Evolutionary conservation across 2,797 vertebrate genomes (phyloP).

Genomic region (Gallinago solitaria): DNA sequence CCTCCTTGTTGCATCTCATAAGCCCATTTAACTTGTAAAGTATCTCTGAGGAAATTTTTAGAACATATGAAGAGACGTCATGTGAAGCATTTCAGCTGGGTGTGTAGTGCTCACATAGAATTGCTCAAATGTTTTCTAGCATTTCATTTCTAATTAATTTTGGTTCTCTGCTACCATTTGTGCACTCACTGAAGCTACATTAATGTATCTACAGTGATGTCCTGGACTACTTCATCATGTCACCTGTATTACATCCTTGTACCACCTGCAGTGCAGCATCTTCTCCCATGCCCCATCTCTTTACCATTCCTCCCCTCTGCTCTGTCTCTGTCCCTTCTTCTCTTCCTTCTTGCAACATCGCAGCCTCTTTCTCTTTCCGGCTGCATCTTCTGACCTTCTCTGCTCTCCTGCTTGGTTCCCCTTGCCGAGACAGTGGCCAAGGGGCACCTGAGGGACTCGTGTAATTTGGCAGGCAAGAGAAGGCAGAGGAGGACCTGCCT

Average conservation of each 20-base stretch:
- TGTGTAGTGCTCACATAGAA: neutral
- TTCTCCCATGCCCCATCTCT: neutral
- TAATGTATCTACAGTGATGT: neutral
- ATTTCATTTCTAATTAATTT: neutral
- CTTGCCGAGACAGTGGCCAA: neutral
- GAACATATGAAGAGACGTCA: neutral
- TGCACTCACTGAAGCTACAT: neutral
- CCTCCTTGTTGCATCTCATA: neutral
- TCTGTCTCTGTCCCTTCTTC: neutral
- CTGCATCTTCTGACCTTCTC: neutral
- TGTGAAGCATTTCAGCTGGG: neutral
- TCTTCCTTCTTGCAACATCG: neutral
- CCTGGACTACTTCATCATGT: neutral
- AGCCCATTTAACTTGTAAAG: neutral
- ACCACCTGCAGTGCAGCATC: neutral
- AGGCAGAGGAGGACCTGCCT: neutral
- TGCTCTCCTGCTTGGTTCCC: neutral
- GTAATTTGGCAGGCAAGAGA: neutral
- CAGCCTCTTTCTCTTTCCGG: neutral
- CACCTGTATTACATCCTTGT: neutral
- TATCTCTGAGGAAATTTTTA: neutral
- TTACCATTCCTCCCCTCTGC: neutral
- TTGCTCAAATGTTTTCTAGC: neutral
- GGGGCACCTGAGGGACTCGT: neutral
- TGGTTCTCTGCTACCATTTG: neutral